Evolutionary conservation across 2,888 invertebrate genomes (phyloP), one percentile per base, ranked within the genome.

Genomic region (Steinernema scapterisci): DNA sequence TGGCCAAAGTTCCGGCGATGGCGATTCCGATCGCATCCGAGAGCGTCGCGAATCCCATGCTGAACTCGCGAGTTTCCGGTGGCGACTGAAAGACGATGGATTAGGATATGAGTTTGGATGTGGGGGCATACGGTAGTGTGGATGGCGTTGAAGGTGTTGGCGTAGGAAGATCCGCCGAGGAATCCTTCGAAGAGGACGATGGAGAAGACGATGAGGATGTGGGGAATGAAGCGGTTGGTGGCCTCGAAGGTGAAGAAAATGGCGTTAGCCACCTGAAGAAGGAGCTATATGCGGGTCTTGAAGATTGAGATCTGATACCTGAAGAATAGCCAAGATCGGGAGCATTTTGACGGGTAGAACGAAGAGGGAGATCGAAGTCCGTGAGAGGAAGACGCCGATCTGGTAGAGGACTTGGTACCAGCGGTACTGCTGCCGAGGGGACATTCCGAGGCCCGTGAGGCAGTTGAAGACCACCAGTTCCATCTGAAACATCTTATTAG

Each of bases 81-180:
- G 80, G 54, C 48, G 84, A 76, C 80, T 82, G 76, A 43, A 73
- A 51, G 63, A 16, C 23, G 3, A 25, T 21, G 21, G 54, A 3
- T 11, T 16, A 13, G 13, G 48, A 16, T 19, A 38, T 6, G 38
- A 38, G 13, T 13, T 5, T 3, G 16, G 13, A 19, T 2, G 54
- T 6, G 7, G 5, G 3, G 52, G 75, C 88, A 88, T 85, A 92
- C 92, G 89, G 92, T 91, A 80, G 90, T 89, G 23, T 92, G 90
- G 87, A 94, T 92, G 81, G 90, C 91, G 85, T 92, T 92, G 88
- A 93, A 94, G 2, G 94, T 93, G 85, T 94, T 94, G n/a, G 93
- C 93, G 88, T 93, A 93, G 16, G 92, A 92, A n/a, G 91, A 91
- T 70, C 93, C 93, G 44, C 93, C 93, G 16, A 80, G 87, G 7